Evolutionary conservation across 2,797 vertebrate genomes (phyloP).

Genomic region (Platyrinchus mystaceus): DNA sequence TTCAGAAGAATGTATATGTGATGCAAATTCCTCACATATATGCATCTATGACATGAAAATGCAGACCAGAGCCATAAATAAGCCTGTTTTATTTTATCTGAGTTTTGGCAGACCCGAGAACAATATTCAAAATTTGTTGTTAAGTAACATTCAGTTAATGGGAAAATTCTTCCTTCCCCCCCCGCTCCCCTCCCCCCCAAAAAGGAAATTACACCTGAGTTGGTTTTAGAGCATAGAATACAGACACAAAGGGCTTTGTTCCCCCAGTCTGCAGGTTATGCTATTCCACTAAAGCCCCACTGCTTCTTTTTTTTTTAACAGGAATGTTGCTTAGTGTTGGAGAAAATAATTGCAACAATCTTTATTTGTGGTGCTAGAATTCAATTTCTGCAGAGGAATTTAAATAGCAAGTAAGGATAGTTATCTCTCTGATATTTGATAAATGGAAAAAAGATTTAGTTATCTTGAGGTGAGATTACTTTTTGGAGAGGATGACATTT

Average conservation of each 20-base stretch:
- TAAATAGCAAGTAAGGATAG: slow-evolving; percentile 34
- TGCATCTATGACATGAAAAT: background rate
- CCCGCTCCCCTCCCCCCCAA: fast-evolving
- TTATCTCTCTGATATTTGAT: slow-evolving; percentile 56
- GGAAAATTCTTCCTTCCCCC: fast-evolving
- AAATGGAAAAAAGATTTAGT: slow-evolving; percentile 61
- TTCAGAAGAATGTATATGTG: background rate
- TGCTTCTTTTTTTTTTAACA: background rate
- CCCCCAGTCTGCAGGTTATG: background rate
- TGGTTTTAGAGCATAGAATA: background rate
- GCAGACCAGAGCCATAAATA: background rate
- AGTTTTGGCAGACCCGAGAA: background rate
- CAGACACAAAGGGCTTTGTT: background rate
- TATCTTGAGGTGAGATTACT: slow-evolving; percentile 63
- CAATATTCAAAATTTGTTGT: background rate
- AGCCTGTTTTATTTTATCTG: background rate
- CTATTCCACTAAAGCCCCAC: background rate
- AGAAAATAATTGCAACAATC: slow-evolving; percentile 23
- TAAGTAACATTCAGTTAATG: background rate
- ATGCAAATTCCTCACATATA: background rate
- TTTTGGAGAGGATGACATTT: slow-evolving; percentile 60
- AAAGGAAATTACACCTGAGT: fast-evolving
- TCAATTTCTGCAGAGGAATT: slow-evolving; percentile 47
- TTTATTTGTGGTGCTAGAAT: background rate
- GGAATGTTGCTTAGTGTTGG: background rate